phyloP scores from a whole-genome alignment of 2,113 vertebrate genomes.

The Saccopteryx bilineata region DNA sequence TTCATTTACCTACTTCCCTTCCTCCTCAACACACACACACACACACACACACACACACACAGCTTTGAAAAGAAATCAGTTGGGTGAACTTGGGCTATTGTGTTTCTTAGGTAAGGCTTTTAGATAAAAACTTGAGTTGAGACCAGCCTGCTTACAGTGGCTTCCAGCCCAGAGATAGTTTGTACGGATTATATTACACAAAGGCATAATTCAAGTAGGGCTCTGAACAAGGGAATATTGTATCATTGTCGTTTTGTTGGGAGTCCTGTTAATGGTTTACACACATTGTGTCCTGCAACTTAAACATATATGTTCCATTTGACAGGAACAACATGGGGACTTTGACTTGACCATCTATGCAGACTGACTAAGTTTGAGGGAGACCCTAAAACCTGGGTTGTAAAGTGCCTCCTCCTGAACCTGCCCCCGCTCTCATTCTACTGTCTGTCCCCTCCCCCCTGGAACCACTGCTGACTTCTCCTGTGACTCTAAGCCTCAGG shows the following conservation, averaged over 20 bases:
- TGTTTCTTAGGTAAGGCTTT: constrained; percentile 81
- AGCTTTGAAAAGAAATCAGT: constrained; percentile 43
- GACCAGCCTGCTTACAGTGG: constrained; percentile 83
- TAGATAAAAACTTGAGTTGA: constrained; percentile 83
- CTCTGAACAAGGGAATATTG: constrained; percentile 80
- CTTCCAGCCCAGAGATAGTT: constrained; percentile 85
- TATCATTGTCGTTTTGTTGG: constrained; percentile 69
- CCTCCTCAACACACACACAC: neutral
- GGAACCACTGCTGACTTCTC: neutral
- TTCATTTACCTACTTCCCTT: neutral
- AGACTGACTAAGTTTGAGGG: neutral
- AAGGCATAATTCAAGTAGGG: constrained; percentile 86
- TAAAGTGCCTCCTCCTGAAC: neutral
- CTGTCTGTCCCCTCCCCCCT: neutral
- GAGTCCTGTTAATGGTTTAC: constrained; percentile 83
- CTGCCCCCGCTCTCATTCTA: too few relatives aligned
- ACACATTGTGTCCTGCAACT: constrained; percentile 40
- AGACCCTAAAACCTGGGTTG: neutral
- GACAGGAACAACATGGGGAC: neutral
- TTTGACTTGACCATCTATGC: constrained; percentile 35
- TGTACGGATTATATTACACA: constrained; percentile 84
- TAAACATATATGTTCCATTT: constrained; percentile 63
- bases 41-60: neutral
- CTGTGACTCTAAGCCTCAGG: neutral
- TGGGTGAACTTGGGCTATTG: constrained; percentile 73